phyloP scores from a whole-genome alignment of 1,140 invertebrate species.

The Anoplolepis gracilipes region DNA sequence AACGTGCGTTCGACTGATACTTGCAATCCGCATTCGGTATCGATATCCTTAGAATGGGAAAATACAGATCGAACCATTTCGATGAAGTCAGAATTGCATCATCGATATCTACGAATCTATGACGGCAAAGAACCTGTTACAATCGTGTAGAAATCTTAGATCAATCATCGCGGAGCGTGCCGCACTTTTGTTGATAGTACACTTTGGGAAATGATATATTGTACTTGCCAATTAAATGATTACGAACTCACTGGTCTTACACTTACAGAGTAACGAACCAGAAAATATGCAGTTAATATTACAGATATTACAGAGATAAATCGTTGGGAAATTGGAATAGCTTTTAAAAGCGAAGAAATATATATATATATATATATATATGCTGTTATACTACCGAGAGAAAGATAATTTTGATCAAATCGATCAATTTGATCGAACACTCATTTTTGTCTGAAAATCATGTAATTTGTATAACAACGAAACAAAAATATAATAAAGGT shows the following conservation, averaged over 20 bases:
- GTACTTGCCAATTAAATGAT: background rate
- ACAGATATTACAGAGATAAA: conserved; percentile 11
- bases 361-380: background rate
- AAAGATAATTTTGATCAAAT: background rate
- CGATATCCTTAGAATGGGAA: background rate
- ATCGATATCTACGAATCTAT: conserved; percentile 31
- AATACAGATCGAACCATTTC: conserved; percentile 35
- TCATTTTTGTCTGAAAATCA: background rate
- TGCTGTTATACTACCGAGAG: background rate
- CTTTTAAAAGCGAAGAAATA: background rate
- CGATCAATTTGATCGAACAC: no score
- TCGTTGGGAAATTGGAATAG: background rate
- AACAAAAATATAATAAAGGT: background rate
- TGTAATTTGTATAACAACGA: background rate
- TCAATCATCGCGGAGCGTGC: background rate
- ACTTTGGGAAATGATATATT: conserved; percentile 14
- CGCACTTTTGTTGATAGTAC: background rate
- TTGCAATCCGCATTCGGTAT: background rate
- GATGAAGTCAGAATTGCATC: conserved; percentile 37
- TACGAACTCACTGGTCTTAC: background rate
- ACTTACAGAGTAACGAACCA: background rate
- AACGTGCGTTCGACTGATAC: background rate
- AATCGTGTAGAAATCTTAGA: conserved; percentile 3
- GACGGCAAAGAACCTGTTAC: conserved; percentile 9
- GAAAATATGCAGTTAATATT: background rate